Percentiles rank a stretch among this genome's conserved stretches.
phyloP scores from a whole-genome alignment of 1,140 invertebrate species.

The Cyclina sinensis region DNA sequence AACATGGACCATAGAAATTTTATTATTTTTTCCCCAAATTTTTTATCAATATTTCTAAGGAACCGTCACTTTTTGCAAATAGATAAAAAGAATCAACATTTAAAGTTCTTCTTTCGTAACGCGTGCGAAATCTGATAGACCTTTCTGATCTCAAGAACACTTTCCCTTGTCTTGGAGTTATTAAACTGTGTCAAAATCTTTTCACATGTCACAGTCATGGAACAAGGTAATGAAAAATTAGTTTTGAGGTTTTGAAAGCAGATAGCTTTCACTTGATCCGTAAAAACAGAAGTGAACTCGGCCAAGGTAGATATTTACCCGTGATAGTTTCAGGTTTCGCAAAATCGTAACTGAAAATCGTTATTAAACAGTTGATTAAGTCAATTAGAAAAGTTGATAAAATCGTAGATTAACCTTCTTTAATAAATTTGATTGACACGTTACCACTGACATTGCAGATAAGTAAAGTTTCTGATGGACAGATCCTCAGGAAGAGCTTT shows the following conservation, averaged over 20 bases:
- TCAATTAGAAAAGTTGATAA: slow-evolving; percentile 31
- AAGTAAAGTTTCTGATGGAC: not conserved
- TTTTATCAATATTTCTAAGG: too few species aligned
- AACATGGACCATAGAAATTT: too few species aligned
- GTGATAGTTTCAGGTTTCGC: slow-evolving; percentile 7
- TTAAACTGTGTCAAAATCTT: slow-evolving; percentile 28
- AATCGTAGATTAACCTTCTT: slow-evolving; percentile 6
- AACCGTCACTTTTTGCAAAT: too few species aligned
- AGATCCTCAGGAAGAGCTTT: not conserved
- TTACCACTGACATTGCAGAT: slow-evolving; percentile 6
- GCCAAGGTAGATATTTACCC: not conserved
- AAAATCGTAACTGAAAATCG: slow-evolving; percentile 24
- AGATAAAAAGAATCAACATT: not conserved
- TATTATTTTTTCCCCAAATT: too few species aligned
- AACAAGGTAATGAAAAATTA: slow-evolving; percentile 43
- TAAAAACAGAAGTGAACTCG: not conserved
- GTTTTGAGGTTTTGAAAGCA: slow-evolving; percentile 12
- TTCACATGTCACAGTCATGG: slow-evolving; percentile 16
- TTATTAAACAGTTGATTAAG: slow-evolving; percentile 37
- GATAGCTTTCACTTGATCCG: not conserved
- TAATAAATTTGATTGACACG: slow-evolving; percentile 13
- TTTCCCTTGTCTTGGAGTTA: not conserved
- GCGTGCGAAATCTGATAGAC: not conserved
- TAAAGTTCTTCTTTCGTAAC: not conserved
- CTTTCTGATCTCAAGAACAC: not conserved